phyloP scores from a whole-genome alignment of 2,888 invertebrate genomes.

The Nasonia oneida region DNA sequence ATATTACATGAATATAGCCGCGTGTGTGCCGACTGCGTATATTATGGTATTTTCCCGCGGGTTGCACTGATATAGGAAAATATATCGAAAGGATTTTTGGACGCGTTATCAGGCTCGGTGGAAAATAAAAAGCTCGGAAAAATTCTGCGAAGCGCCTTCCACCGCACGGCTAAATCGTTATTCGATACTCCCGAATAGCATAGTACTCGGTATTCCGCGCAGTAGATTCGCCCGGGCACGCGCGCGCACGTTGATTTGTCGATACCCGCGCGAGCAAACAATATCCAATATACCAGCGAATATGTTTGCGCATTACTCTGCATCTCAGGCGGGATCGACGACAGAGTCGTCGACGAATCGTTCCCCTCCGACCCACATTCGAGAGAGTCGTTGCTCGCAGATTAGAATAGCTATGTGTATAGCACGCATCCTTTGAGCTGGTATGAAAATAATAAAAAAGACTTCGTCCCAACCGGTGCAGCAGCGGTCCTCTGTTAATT shows the following conservation, averaged over 20 bases:
- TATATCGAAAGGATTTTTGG: conserved; percentile 55
- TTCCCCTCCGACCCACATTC: not conserved
- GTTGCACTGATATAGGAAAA: conserved; percentile 50
- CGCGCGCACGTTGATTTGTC: conserved; percentile 15
- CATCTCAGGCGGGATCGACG: not conserved
- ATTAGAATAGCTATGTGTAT: not conserved
- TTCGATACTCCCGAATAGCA: conserved; percentile 52
- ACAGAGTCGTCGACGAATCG: not conserved
- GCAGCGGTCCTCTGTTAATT: conserved; percentile 23
- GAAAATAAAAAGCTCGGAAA: conserved; percentile 54
- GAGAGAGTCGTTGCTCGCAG: not conserved
- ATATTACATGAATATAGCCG: not conserved
- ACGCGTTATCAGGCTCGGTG: conserved; percentile 41
- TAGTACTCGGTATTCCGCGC: conserved; percentile 7
- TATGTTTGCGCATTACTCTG: not conserved
- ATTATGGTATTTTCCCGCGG: conserved; percentile 19
- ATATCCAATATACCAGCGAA: conserved; percentile 8
- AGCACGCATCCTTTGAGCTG: not conserved
- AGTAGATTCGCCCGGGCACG: not conserved
- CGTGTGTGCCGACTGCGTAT: not conserved
- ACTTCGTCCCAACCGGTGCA: not conserved
- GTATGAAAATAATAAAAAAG: not conserved
- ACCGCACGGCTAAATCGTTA: conserved; percentile 50
- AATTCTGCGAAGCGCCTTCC: conserved; percentile 35
- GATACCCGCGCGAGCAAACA: not conserved